A percentile compares a stretch with the other conserved stretches of the same genome.
Evolutionary conservation across 2,797 vertebrate species (phyloP).

Genomic region (Chiroxiphia lanceolata): DNA sequence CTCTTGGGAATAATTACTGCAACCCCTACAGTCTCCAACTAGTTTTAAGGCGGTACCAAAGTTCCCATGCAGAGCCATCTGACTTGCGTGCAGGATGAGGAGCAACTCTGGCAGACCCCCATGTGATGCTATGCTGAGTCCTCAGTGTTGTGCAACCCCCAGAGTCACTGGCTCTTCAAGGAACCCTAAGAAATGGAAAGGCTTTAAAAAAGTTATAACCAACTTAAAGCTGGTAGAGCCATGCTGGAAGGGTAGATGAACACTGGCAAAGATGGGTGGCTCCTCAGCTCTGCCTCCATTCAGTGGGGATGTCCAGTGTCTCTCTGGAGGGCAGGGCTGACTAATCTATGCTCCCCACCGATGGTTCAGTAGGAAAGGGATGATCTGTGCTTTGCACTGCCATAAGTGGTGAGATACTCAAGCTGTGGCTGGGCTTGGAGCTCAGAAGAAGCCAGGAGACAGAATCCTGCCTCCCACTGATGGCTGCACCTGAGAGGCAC

Average conservation of each 20-base stretch:
- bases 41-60: neutral
- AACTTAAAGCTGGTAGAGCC: rapidly evolving
- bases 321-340: neutral
- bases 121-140: neutral
- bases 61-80: neutral
- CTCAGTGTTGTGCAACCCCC: neutral
- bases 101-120: neutral
- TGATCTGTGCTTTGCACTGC: neutral
- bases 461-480: neutral
- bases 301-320: neutral
- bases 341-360: neutral
- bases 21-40: neutral
- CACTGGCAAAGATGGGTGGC: neutral
- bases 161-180: neutral
- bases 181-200: neutral
- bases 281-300: neutral
- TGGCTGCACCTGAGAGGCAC: neutral
- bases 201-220: neutral
- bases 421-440: neutral
- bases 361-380: neutral
- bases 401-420: rapidly evolving
- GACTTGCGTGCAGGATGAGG: rapidly evolving
- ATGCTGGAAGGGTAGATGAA: neutral
- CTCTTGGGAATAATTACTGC: neutral
- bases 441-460: neutral